Evolutionary conservation across 2,797 vertebrate genomes (phyloP), one percentile per base, ranked within the genome.

Genomic region (Hemitrygon akajei): DNA sequence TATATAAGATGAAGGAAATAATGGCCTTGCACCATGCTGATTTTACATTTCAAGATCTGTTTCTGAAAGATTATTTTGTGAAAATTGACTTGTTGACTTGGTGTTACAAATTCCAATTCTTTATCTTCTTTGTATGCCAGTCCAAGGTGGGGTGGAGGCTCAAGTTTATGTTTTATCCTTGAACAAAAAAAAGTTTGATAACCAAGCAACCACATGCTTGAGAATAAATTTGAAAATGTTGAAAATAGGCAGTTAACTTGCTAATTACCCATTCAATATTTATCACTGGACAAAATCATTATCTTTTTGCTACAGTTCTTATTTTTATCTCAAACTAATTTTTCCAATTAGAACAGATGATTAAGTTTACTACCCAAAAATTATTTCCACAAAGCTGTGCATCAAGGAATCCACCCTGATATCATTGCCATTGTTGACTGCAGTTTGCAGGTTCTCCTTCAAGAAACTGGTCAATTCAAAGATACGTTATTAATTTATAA

Each of bases 41-140:
- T 89, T 89, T 69, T 60, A 89, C 63, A 66, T 63, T 69, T 89
- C 86, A 89, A 37, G 63, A 89, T 89, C 86, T 37, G 77, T 37
- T 79, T 79, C 77, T 79, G 77, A 79, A 37, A 25, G 71, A 22
- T 79, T 76, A 16, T 37, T 79, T 37, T 79, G 30, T 37, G 11
- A 34, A 34, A 34, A n/a, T 79, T 34, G 30, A 77, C 76, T 37
- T 79, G 77, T 79, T 79, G 77, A 79, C 77, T n/a, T 79, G 77
- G 11, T 73, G 14, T 37, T 79, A 37, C n/a, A 79, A 37, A 7
- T 79, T 79, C 77, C 37, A 79, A 79, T 79, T 37, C 34, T 79
- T 75, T 79, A 18, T 3, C n/a, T 79, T 79, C 27, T 79, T 16
- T 79, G 77, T 37, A n/a, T 79, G 12, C 14, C 34, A 16, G 11